Conservation (phyloP, 2,113 vertebrate genomes). For the Mesoclemmys tuberculata region DNA sequence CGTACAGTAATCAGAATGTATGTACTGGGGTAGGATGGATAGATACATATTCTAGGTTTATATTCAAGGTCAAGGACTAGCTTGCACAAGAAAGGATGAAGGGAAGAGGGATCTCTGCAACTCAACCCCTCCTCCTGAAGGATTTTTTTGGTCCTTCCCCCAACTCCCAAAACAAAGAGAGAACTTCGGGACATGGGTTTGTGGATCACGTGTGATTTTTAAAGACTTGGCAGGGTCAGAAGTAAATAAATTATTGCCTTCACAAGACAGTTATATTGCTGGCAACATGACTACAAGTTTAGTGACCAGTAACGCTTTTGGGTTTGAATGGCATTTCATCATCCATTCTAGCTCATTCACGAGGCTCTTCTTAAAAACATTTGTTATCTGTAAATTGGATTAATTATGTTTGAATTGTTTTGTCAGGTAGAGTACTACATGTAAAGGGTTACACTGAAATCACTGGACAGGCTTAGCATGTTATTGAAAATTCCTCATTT, state of each 20-base stretch:
- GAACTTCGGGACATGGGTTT: not conserved
- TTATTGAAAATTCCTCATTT: conserved; percentile 9
- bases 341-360: not conserved
- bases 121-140: not conserved
- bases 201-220: not conserved
- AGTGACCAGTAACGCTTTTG: no score
- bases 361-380: not conserved
- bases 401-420: not conserved
- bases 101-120: not conserved
- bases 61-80: not conserved
- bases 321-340: not conserved
- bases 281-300: not conserved
- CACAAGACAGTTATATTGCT: not conserved
- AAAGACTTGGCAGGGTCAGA: not conserved
- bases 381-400: not conserved
- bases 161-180: not conserved
- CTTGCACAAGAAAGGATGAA: not conserved
- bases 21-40: not conserved
- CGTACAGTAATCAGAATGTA: not conserved
- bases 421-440: not conserved
- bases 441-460: not conserved
- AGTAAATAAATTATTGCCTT: not conserved
- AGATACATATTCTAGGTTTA: not conserved
- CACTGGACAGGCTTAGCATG: not conserved
- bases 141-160: not conserved